Evolutionary conservation across 2,797 vertebrate species (phyloP), one percentile per base, ranked within the genome.

Genomic region (Hemitrygon akajei): DNA sequence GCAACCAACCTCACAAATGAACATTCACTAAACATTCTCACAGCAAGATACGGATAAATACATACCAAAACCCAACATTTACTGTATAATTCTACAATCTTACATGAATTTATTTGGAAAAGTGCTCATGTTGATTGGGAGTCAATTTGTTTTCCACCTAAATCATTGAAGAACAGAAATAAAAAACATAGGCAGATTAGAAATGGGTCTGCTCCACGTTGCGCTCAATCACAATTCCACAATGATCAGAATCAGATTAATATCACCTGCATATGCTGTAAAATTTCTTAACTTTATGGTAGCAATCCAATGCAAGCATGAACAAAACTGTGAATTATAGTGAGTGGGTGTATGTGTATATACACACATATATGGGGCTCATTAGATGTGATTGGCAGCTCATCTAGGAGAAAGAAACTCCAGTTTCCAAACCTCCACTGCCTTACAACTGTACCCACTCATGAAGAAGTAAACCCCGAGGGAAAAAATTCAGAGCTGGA

Each of bases 91-190:
- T 66, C 18, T 69, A 18, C 69, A 89, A 89, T 89, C 86, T 89
- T 89, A 69, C 86, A 37, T 34, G 86, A 89, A 89, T 18, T 37
- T 16, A 10, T 69, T 89, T 63, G 86, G n/a, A 37, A 89, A 69
- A 69, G 16, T 89, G 63, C 16, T 89, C 86, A 89, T 89, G 86
- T 89, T 69, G 86, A 89, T 7, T 69, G 27, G 60, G 30, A 87
- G 63, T 69, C 63, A 69, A 34, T 63, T 89, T 34, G 18, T 89
- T 69, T 89, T 69, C 58, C 60, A 89, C 60, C 18, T 89, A 34
- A 37, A 18, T 30, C 60, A 63, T 63, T 30, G 25, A 89, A 89
- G 60, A n/a, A 89, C 60, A 66, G 66, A 18, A 89, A 4, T 34
- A 69, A 89, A 6, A 89, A 6, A 87, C 3, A 87, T 63, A 66